Evolutionary conservation across 2,888 invertebrate species (phyloP), one percentile per base, ranked within the genome.

Genomic region (Choreutis nemorana): DNA sequence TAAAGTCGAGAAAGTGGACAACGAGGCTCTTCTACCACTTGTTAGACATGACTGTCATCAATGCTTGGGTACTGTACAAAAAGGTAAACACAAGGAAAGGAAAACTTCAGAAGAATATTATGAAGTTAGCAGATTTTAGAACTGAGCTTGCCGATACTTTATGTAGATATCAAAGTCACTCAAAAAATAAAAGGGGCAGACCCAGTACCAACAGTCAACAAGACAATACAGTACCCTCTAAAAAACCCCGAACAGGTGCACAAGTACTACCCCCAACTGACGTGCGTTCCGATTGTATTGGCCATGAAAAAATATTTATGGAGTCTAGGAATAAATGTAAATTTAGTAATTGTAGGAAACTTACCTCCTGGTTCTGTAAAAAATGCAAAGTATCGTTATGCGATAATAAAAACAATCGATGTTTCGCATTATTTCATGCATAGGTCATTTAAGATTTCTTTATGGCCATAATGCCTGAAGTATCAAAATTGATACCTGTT

Each of bases 41-140:
- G 31, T 37, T 48, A 31, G 48, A 51, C 37, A 44, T 51, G 41
- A 43, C 50, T 31, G 41, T 48, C 30, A 56, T 54, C 35, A 51
- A 54, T 44, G 37, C 50, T 35, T 53, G 50, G 50, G 43, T 52
- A 37, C 38, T 48, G 10, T 49, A 51, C 38, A 43, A 47, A 48
- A 50, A 50, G 35, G 39, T 46, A 42, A 48, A 44, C 41, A 45
- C 39, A 45, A 23, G 20, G 38, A 48, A 45, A 41, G 45, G 41
- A 45, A 45, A 40, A 39, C 33, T 34, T 33, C 40, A 35, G 34
- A 48, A 50, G 38, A 38, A 48, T 30, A 40, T 49, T 35, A 41
- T 48, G 41, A 44, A 45, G 37, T 47, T 50, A 43, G 49, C 45
- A 32, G 45, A 45, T 31, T 52, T 46, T 35, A 45, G 48, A 45